These are phyloP conservation scores for Bombus affinis DNA, from an alignment of 1,140 invertebrate species.

Conservation along the genomic window DNA sequence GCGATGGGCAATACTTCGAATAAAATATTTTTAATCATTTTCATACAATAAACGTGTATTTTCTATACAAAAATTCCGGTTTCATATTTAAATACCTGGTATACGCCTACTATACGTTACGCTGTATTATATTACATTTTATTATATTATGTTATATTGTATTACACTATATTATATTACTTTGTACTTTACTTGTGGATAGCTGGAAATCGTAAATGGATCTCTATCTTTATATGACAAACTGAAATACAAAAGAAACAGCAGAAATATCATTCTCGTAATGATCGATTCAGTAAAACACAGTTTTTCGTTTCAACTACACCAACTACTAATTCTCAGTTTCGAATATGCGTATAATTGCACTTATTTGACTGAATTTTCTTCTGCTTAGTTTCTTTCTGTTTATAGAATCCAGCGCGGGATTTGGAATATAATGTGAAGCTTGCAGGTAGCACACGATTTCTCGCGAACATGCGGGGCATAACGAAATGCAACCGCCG, in stretches of 20 bases:
- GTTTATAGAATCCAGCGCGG: neutral
- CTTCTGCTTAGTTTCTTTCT: neutral
- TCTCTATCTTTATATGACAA: neutral
- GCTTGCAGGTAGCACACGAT: slow-evolving; percentile 10
- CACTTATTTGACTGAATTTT: neutral
- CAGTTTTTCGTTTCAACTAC: too few relatives aligned
- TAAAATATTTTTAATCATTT: too few relatives aligned
- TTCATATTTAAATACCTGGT: too few relatives aligned
- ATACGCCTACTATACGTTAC: too few relatives aligned
- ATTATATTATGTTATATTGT: too few relatives aligned
- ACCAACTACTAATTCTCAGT: neutral
- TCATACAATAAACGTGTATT: too few relatives aligned
- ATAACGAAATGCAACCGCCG: slow-evolving; percentile 20
- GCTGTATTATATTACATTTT: too few relatives aligned
- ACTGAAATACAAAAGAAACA: neutral
- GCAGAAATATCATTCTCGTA: neutral
- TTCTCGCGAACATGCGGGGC: slow-evolving; percentile 19
- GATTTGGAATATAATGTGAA: neutral
- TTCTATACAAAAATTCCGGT: too few relatives aligned
- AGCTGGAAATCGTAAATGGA: neutral
- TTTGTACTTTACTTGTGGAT: too few relatives aligned
- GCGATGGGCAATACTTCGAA: too few relatives aligned
- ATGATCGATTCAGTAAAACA: too few relatives aligned
- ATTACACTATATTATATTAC: too few relatives aligned
- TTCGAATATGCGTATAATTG: neutral